phyloP scores from a whole-genome alignment of 1,140 invertebrate species.

The Drosophila virilis region DNA sequence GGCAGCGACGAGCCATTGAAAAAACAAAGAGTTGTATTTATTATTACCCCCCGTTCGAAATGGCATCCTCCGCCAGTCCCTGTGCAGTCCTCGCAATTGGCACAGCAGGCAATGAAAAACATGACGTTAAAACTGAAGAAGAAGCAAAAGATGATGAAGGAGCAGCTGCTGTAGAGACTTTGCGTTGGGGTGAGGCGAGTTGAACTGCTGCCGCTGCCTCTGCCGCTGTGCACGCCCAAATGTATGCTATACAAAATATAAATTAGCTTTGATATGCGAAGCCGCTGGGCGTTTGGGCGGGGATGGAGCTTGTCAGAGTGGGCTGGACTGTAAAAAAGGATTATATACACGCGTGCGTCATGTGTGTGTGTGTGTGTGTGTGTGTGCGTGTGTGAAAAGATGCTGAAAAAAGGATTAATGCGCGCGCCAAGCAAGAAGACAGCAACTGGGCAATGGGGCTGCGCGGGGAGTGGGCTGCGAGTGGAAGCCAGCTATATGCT shows the following conservation, averaged over 20 bases:
- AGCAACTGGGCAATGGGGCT: conserved; percentile 6
- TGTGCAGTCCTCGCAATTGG: neutral
- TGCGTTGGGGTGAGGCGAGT: neutral
- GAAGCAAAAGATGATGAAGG: conserved; percentile 45
- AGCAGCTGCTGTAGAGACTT: conserved; percentile 22
- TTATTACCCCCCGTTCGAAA: conserved; percentile 40
- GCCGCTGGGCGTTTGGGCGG: conserved; percentile 49
- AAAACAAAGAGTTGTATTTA: conserved; percentile 70
- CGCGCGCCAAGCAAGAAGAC: conserved; percentile 64
- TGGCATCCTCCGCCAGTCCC: neutral
- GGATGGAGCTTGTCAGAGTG: conserved; percentile 3
- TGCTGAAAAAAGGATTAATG: conserved; percentile 82
- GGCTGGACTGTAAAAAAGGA: conserved; percentile 72
- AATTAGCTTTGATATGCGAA: conserved; percentile 81
- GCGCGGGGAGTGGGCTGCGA: neutral
- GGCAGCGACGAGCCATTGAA: conserved; percentile 51
- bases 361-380: conserved; percentile 35
- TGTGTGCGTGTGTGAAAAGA: conserved; percentile 63
- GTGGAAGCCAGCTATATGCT: conserved; percentile 43
- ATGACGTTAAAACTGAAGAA: conserved; percentile 39
- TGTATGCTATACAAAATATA: conserved; percentile 81
- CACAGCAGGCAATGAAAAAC: conserved; percentile 44
- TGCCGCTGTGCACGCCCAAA: conserved; percentile 56
- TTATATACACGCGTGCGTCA: conserved; percentile 69
- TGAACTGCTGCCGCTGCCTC: conserved; percentile 14